Base-by-base conservation (phyloP, 2,797 vertebrate genomes). In the Fistularia commersonii region DNA sequence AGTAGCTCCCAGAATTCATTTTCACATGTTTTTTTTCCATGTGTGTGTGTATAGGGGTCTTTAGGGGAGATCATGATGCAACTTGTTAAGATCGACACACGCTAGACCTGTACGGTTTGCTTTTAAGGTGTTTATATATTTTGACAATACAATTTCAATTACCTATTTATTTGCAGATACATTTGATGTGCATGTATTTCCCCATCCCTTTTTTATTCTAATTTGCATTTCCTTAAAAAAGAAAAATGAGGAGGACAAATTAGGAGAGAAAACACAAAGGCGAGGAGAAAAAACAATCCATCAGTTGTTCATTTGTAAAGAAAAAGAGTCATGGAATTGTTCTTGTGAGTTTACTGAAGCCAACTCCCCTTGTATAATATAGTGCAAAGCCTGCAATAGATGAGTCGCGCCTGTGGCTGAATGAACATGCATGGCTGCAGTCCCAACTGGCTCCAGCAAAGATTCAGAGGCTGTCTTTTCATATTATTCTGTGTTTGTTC, bases 341-440 rank as follows among this genome's bases (percentile, higher is more conserved):
- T 39, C 36, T 64, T 8, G 3, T 32, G 14, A 50, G 37, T 35
- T 15, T 8, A n/a, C 38, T 53, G 56, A 51, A 66, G 33, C 13
- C 50, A 52, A 41, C 7, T 15, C 48, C 39, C 32, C 42, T 10
- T 44, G 36, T 42, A 39, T 37, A 38, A 48, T 38, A 37, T 36
- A 64, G 44, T 60, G 46, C 32, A 44, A 44, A 40, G 45, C 40
- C 23, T 34, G 58, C 32, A 48, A 15, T 50, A 12, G 61, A 57
- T 61, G 66, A 74, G 32, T 75, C 55, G 54, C 66, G 67, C 77
- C 63, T 59, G 53, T 48, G 76, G 67, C 45, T 62, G 70, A 65
- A 80, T 80, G 50, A 76, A 14, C 54, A 83, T 32, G 78, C 80
- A 55, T 50, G 61, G 74, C 72, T 53, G 65, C 68, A 77, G 74